These are phyloP conservation scores for Tetheella fluctuosa DNA, from an alignment of 2,888 invertebrate species.

Conservation along the genomic window DNA sequence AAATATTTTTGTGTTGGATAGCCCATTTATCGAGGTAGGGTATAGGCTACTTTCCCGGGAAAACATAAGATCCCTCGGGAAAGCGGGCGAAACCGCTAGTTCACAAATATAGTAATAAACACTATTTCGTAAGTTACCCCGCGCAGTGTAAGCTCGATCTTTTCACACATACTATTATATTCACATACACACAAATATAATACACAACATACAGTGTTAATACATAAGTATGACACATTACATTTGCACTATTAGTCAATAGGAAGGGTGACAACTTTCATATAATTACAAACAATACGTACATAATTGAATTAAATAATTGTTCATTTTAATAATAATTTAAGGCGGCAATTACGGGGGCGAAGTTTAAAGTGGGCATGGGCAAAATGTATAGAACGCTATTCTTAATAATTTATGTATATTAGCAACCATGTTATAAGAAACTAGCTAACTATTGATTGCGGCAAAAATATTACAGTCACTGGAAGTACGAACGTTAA, in stretches of 20 bases:
- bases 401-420: not conserved
- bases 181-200: not conserved
- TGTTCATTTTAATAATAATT: not conserved
- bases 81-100: no score
- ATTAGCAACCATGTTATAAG: not conserved
- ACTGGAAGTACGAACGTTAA: not conserved
- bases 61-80: no score
- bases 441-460: not conserved
- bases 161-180: not conserved
- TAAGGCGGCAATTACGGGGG: not conserved
- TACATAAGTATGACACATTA: not conserved
- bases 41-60: no score
- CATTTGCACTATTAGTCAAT: constrained; percentile 4
- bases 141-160: not conserved
- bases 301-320: constrained; percentile 5
- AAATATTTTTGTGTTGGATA: no score
- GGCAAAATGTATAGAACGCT: not conserved
- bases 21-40: no score
- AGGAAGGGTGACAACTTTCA: not conserved
- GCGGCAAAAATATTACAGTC: not conserved
- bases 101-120: no score
- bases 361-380: constrained; percentile 5
- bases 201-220: not conserved
- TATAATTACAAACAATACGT: not conserved
- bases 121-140: not conserved